Base-by-base conservation (phyloP, 2,113 vertebrate genomes). In the Anguilla rostrata region DNA sequence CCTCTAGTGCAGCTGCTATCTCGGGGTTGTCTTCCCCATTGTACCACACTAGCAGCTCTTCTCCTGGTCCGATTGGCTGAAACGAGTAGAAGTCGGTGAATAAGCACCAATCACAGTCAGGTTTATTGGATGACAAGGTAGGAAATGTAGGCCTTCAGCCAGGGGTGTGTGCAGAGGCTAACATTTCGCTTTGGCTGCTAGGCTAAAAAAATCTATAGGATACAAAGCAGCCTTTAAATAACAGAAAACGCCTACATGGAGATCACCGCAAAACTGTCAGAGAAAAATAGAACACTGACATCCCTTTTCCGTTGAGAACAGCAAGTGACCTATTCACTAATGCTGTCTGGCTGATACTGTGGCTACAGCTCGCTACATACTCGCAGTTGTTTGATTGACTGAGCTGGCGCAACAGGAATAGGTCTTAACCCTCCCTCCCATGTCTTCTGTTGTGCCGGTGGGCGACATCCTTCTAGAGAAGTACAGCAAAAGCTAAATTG, bases 11-110 rank as follows among this genome's bases (percentile, higher is more conserved):
- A 92, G 95, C 94, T 92, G 94, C 94, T 94, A 95, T 94, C 94
- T 95, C 95, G 63, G 96, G 94, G 94, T 95, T 94, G 93, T 93
- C 94, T 95, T 95, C 95, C 92, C 94, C 94, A 94, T 95, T 96
- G 95, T 95, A 96, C 95, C 94, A 93, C 90, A 96, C 95, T 90
- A 95, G 89, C 87, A 95, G 95, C 94, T 95, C 95, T 91, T 97
- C 93, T 78, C 88, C 94, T 53, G 92, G 89, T 94, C 93, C 96
- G 92, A 97, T 97, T 96, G 97, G 97, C 93, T 95, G 91, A 78
- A 60, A 39, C 87, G 85, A 91, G 87, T 90, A 87, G 92, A 84
- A 93, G 92, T 94, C 90, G 94, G 90, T 92, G 88, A 91, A 84
- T 88, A 57, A 88, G 71, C 81, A 83, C 96, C 95, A 97, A 96